phyloP scores from a whole-genome alignment of 2,113 vertebrate species.

The Erinaceus europaeus region DNA sequence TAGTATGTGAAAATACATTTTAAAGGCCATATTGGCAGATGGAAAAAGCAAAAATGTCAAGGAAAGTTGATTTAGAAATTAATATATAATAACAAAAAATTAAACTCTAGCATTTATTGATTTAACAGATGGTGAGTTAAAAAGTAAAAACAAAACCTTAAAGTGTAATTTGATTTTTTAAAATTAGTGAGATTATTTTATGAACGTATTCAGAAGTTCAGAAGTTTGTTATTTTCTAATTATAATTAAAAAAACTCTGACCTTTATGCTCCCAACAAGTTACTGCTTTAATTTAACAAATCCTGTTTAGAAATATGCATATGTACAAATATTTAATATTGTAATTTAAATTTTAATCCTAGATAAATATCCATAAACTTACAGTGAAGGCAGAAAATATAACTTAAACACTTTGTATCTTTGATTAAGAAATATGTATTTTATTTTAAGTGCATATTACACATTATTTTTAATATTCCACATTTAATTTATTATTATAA shows the following conservation, averaged over 20 bases:
- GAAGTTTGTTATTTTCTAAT: slow-evolving; percentile 42
- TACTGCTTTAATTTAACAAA: background rate
- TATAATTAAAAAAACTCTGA: slow-evolving; percentile 18
- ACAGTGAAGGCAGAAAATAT: background rate
- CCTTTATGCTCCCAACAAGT: slow-evolving; percentile 28
- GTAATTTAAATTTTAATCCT: slow-evolving; percentile 1
- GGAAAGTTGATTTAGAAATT: slow-evolving; percentile 55
- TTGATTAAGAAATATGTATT: background rate
- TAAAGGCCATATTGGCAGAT: slow-evolving; percentile 54
- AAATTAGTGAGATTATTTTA: slow-evolving; percentile 58
- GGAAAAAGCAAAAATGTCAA: slow-evolving; percentile 67
- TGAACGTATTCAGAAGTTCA: slow-evolving; percentile 29
- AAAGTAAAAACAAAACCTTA: slow-evolving; percentile 47
- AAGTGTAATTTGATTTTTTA: slow-evolving; percentile 48
- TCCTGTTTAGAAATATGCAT: background rate
- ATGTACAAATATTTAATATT: slow-evolving; percentile 18
- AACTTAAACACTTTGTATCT: background rate
- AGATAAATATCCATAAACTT: background rate
- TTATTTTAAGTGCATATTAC: background rate
- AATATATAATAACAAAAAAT: slow-evolving; percentile 63
- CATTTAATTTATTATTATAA: background rate
- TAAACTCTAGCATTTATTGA: slow-evolving; percentile 65
- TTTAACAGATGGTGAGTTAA: slow-evolving; percentile 68
- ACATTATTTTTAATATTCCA: background rate
- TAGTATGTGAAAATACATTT: slow-evolving; percentile 51